Conservation (phyloP, 2,797 vertebrate species). For the Cheirogaleus major region DNA sequence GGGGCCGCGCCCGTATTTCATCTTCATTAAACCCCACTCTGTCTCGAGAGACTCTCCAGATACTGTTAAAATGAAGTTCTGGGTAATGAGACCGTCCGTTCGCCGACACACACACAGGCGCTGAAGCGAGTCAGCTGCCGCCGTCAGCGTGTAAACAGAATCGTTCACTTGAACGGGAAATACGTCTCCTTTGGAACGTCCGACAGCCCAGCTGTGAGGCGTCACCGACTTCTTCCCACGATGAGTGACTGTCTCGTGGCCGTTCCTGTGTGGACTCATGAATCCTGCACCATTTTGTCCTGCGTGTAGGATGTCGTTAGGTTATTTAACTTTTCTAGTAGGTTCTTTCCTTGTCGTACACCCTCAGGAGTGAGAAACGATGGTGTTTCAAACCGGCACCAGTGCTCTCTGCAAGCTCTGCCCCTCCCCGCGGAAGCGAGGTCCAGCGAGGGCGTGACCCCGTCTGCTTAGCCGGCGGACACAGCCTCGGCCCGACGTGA, state of each 20-base stretch:
- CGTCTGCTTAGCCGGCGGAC: rapidly evolving
- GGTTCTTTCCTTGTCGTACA: rapidly evolving
- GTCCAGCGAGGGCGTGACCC: background rate
- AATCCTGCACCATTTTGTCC: rapidly evolving
- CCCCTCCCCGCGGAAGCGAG: rapidly evolving
- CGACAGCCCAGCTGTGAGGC: background rate
- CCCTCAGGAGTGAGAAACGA: background rate
- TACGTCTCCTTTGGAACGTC: background rate
- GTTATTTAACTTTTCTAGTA: rapidly evolving
- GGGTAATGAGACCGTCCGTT: background rate
- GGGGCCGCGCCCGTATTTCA: background rate
- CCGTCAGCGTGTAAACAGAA: background rate
- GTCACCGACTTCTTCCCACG: rapidly evolving
- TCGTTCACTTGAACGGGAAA: background rate
- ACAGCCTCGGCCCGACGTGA: background rate
- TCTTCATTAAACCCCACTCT: background rate
- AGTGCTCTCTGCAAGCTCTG: rapidly evolving
- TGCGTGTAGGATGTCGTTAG: rapidly evolving
- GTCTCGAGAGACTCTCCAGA: background rate
- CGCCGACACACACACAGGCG: background rate
- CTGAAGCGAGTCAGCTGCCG: background rate
- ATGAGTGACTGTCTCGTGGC: too few species aligned
- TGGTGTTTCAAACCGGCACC: rapidly evolving
- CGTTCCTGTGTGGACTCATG: rapidly evolving
- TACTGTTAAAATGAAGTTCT: background rate